Evolutionary conservation across 2,113 vertebrate genomes (phyloP), one percentile per base, ranked within the genome.

Genomic region (Mustela lutreola): DNA sequence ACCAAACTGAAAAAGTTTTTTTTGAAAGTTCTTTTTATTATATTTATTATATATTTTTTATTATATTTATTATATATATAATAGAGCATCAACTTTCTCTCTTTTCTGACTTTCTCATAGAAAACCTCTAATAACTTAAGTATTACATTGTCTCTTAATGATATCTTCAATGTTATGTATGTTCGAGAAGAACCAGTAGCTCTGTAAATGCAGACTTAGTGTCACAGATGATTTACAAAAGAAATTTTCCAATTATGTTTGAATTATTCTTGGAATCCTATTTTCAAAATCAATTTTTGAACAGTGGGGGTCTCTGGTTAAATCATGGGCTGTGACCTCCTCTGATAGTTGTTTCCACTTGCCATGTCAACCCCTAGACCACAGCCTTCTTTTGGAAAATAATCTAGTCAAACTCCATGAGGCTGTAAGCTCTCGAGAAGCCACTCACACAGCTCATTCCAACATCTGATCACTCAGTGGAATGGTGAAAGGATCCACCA

Each of bases 11-110:
- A 76, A 45, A 48, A 48, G 12, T 0, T 48, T 76, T 76, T 76
- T 48, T 26, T 81, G n/a, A 85, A 96, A 48, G 33, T 92, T 67
- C 48, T 65, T 94, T 92, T 85, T 76, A 84, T 78, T 89, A 62
- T 5, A 39, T 42, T 42, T 42, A 42, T 42, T 42, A 42, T 42
- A 42, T 42, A 42, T 42, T 4, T 42, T 42, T 42, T 42, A 42
- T 42, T 42, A 42, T 42, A 42, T 42, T 42, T 42, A 42, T 42
- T 42, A 42, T 42, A 42, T 42, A 42, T 42, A 42, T 42, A 5
- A 42, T 42, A 75, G 42, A 85, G 50, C 12, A 70, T 81, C 73
- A 56, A 8, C 28, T 86, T 87, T 75, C 36, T 70, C 33, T 50
- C 45, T 95, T 94, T 78, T 71, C 31, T 36, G 18, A 70, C 24